Evolutionary conservation across 2,113 vertebrate species (phyloP).

Genomic region (Suricata suricatta): DNA sequence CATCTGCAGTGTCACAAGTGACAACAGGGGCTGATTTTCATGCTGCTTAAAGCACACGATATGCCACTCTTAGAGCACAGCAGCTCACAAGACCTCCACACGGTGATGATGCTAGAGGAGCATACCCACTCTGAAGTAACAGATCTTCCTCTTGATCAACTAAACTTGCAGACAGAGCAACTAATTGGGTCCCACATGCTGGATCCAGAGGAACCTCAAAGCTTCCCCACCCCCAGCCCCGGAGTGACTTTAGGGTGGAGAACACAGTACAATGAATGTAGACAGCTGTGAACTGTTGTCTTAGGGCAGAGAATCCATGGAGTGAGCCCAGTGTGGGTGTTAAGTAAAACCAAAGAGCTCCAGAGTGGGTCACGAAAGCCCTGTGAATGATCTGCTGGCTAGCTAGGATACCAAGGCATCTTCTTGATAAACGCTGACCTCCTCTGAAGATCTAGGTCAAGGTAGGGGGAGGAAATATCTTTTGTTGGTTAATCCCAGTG

Average conservation of each 20-base stretch:
- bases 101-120: background rate
- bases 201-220: background rate
- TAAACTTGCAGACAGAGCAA: background rate
- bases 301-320: background rate
- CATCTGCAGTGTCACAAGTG: background rate
- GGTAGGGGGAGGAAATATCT: background rate
- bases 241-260: background rate
- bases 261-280: conserved; percentile 10
- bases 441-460: conserved; percentile 17
- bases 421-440: background rate
- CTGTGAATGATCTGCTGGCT: background rate
- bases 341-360: no score
- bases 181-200: conserved; percentile 44
- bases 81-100: background rate
- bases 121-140: background rate
- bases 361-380: background rate
- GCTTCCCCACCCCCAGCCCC: background rate
- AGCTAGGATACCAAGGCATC: accelerated
- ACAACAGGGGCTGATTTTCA: background rate
- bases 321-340: background rate
- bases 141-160: conserved; percentile 7
- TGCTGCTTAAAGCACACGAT: background rate
- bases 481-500: conserved; percentile 37
- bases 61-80: background rate
- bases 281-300: background rate